phyloP scores from a whole-genome alignment of 2,888 invertebrate species.

The Trimorus sp. region DNA sequence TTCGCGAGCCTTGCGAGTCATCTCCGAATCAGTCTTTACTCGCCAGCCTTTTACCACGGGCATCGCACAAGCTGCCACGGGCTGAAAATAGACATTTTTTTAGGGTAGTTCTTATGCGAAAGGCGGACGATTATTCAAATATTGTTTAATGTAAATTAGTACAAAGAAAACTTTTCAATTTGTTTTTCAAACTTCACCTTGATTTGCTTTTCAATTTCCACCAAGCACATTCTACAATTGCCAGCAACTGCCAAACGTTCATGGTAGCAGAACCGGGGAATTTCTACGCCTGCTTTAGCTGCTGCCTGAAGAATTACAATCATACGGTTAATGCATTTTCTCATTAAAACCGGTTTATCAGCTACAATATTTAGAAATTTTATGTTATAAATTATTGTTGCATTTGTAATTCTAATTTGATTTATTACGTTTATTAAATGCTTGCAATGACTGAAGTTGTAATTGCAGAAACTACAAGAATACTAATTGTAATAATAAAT shows the following conservation, averaged over 20 bases:
- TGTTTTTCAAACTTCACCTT: too few relatives aligned
- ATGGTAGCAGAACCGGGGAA: slow-evolving; percentile 99
- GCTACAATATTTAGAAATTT: too few relatives aligned
- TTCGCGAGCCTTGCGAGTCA: slow-evolving; percentile 88
- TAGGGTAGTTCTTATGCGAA: too few relatives aligned
- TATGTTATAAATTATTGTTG: too few relatives aligned
- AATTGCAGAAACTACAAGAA: neutral
- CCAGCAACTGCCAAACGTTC: slow-evolving; percentile 99
- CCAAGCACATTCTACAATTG: slow-evolving; percentile 99
- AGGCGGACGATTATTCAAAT: too few relatives aligned
- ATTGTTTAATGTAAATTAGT: too few relatives aligned
- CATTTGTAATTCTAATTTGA: too few relatives aligned
- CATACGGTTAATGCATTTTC: too few relatives aligned
- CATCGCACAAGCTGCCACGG: slow-evolving; percentile 84
- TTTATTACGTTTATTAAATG: too few relatives aligned
- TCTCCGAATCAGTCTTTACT: slow-evolving; percentile 97
- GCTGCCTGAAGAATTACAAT: slow-evolving; percentile 87
- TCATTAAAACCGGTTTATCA: too few relatives aligned
- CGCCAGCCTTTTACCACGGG: slow-evolving; percentile 99
- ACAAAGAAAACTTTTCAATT: too few relatives aligned
- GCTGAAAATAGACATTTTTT: slow-evolving; percentile 39
- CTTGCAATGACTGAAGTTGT: neutral
- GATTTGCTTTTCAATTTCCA: slow-evolving; percentile 94
- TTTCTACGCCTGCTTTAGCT: slow-evolving; percentile 97
- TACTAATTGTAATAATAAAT: too few relatives aligned